Evolutionary conservation across 2,888 invertebrate species (phyloP).

Genomic region (Lampropteryx suffumata): DNA sequence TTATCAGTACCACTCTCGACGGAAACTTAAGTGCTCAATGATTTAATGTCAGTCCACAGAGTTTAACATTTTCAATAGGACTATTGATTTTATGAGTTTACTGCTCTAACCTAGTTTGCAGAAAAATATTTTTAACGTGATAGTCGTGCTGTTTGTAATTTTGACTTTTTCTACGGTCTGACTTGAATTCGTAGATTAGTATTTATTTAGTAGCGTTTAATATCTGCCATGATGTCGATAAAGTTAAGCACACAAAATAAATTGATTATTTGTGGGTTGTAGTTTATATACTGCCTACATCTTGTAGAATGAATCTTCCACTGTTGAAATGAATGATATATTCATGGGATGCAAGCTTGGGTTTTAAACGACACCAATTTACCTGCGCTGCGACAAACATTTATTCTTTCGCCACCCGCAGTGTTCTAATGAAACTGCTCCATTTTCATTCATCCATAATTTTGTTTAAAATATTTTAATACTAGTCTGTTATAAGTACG

Average conservation of each 20-base stretch:
- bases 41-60: conserved; percentile 40
- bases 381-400: conserved; percentile 5
- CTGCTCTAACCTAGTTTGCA: conserved; percentile 8
- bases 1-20: conserved; percentile 46
- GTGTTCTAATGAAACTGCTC: conserved; percentile 32
- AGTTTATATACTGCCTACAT: no score
- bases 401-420: conserved; percentile 7
- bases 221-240: no score
- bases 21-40: conserved; percentile 47
- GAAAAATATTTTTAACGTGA: neutral
- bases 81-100: conserved; percentile 15
- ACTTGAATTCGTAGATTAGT: no score
- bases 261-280: no score
- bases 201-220: no score
- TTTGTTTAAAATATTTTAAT: no score
- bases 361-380: neutral
- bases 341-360: no score
- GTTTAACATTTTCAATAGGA: conserved; percentile 35
- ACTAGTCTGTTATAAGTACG: no score
- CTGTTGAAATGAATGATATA: no score
- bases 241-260: no score
- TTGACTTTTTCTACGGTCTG: no score
- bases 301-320: no score
- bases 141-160: neutral
- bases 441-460: conserved; percentile 33